Base-by-base conservation (phyloP, 2,797 vertebrate genomes). In the Ambastaia sidthimunki region DNA sequence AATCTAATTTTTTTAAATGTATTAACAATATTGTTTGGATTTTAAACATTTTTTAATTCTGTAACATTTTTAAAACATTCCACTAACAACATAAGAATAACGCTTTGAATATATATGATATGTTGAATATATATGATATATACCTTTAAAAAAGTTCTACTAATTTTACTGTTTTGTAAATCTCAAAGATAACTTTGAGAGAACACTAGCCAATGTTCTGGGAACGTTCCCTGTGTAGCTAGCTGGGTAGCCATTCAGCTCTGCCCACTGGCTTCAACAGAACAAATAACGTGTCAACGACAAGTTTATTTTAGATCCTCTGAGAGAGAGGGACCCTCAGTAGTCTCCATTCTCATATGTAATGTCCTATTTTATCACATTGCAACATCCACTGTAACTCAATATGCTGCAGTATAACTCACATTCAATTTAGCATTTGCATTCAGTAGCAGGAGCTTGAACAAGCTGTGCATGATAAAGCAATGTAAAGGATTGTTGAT, bases 261-360 rank as follows among this genome's bases (percentile, higher is more conserved):
- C 69, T 83, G 59, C 76, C 66, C 71, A 10, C 71, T 71, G 69
- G 79, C 78, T 83, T 31, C 68, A 62, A 82, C 80, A 71, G 65
- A 84, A 68, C 63, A 82, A 86, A 81, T 68, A 41, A 72, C 74
- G 67, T 80, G 74, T 76, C 66, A 67, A 81, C 66, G 74, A 41
- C 71, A 80, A 76, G 50, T 79, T 83, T 83, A 86, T 84, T 84
- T 86, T 83, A 83, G 72, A 69, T 70, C 81, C 78, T 83, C n/a
- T 18, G 84, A 83, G 84, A 81, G 47, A 73, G 52, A 62, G 16
- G 47, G 71, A 80, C 69, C 71, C 71, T 81, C 62, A 48, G 68
- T 70, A 50, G 44, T 72, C 71, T 78, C 59, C 55, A 48, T 66
- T 74, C 66, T 71, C 57, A 41, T 47, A 85, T 68, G 57, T 34